Percentiles rank a stretch among this genome's conserved stretches.
Evolutionary conservation across 2,797 vertebrate species (phyloP).

Genomic region (Urocyon cinereoargenteus): DNA sequence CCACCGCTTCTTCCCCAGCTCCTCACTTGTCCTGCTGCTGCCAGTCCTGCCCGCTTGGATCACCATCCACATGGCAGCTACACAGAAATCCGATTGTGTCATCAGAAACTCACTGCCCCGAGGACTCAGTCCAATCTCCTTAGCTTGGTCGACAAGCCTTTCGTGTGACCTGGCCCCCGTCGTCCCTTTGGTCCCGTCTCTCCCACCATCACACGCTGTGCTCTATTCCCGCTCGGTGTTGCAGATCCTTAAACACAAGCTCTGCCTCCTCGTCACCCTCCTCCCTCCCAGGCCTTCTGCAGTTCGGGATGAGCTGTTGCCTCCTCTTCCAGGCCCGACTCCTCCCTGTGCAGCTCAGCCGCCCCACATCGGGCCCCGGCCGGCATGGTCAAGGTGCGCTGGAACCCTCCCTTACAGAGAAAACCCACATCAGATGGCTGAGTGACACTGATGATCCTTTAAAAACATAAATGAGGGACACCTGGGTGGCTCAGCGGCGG

Average conservation of each 20-base stretch:
- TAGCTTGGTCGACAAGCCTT: background rate
- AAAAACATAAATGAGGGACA: background rate
- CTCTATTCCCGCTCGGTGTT: background rate
- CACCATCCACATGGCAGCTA: background rate
- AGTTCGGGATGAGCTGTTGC: too few relatives aligned
- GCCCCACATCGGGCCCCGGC: background rate
- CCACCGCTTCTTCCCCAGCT: background rate
- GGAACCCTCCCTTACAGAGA: background rate
- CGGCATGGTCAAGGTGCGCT: background rate
- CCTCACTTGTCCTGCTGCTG: background rate
- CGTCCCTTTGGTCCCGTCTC: background rate
- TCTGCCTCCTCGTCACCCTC: background rate
- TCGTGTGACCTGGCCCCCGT: background rate
- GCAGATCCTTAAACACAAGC: background rate
- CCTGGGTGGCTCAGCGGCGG: too few relatives aligned
- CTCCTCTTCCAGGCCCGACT: background rate
- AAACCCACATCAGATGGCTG: background rate
- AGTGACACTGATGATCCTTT: background rate
- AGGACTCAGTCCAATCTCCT: background rate
- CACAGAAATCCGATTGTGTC: slow-evolving; percentile 48
- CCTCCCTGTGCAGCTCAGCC: background rate
- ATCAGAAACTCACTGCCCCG: slow-evolving; percentile 41
- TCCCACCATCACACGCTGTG: background rate
- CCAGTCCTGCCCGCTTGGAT: slow-evolving; percentile 41
- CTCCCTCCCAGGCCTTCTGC: background rate